These are phyloP conservation scores for Heliconius congener DNA, from an alignment of 1,140 invertebrate genomes.

Conservation along the genomic window DNA sequence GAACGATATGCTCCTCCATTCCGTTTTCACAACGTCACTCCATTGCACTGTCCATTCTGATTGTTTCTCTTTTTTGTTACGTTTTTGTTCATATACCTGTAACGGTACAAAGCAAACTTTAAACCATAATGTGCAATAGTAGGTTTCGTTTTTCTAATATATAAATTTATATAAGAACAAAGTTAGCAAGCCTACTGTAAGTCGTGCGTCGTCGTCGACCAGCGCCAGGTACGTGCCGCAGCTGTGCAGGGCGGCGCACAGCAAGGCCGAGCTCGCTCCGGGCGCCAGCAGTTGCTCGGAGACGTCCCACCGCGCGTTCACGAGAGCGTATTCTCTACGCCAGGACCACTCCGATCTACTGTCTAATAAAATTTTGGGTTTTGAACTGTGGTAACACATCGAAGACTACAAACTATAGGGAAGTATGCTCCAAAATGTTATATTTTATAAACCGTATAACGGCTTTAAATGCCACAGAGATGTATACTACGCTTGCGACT, in stretches of 20 bases:
- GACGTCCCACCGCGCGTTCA: constrained; percentile 30
- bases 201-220: constrained; percentile 39
- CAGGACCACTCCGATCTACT: constrained; percentile 31
- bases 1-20: constrained; percentile 40
- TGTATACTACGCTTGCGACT: no score
- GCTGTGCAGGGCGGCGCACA: constrained; percentile 37
- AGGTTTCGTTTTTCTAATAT: background rate
- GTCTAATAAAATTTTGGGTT: background rate
- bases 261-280: constrained; percentile 30
- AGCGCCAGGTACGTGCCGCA: constrained; percentile 28
- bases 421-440: no score
- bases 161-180: background rate
- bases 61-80: constrained; percentile 63
- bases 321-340: constrained; percentile 32
- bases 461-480: no score
- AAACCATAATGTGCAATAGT: background rate
- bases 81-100: background rate
- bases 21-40: constrained; percentile 83
- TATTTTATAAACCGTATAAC: no score
- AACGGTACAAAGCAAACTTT: background rate
- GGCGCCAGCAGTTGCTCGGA: constrained; percentile 20
- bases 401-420: no score
- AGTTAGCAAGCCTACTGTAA: constrained; percentile 28
- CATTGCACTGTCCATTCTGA: constrained; percentile 39
- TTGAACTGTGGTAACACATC: background rate